Evolutionary conservation across 1,140 invertebrate genomes (phyloP).

Genomic region (Zaprionus gabonicus): DNA sequence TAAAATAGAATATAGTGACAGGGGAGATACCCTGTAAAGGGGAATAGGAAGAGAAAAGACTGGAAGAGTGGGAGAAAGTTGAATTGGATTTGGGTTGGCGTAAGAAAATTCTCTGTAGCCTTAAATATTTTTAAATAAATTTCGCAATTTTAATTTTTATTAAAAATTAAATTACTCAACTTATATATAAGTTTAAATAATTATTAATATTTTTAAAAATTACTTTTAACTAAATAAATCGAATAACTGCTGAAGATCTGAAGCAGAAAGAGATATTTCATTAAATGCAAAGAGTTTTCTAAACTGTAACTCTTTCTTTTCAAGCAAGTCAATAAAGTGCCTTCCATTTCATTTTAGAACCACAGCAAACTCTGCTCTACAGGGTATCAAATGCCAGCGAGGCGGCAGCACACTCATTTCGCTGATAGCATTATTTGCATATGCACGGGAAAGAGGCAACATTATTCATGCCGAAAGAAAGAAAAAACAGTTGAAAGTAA

Average conservation of each 20-base stretch:
- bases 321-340: background rate
- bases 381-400: slow-evolving; percentile 31
- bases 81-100: too few relatives aligned
- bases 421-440: slow-evolving; percentile 71
- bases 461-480: slow-evolving; percentile 46
- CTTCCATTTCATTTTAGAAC: background rate
- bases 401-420: slow-evolving; percentile 38
- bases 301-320: background rate
- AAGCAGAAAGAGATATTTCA: too few relatives aligned
- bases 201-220: background rate
- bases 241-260: too few relatives aligned
- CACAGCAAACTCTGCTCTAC: background rate
- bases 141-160: too few relatives aligned
- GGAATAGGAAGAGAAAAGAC: too few relatives aligned
- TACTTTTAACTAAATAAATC: too few relatives aligned
- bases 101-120: too few relatives aligned
- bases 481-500: slow-evolving; percentile 44
- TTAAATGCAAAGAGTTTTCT: too few relatives aligned
- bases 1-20: background rate
- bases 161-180: too few relatives aligned
- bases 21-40: slow-evolving; percentile 10
- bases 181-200: too few relatives aligned
- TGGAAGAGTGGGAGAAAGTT: background rate
- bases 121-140: background rate
- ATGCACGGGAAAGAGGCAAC: slow-evolving; percentile 36